Evolutionary conservation across 1,140 invertebrate genomes (phyloP).

Genomic region (Anastrepha obliqua): DNA sequence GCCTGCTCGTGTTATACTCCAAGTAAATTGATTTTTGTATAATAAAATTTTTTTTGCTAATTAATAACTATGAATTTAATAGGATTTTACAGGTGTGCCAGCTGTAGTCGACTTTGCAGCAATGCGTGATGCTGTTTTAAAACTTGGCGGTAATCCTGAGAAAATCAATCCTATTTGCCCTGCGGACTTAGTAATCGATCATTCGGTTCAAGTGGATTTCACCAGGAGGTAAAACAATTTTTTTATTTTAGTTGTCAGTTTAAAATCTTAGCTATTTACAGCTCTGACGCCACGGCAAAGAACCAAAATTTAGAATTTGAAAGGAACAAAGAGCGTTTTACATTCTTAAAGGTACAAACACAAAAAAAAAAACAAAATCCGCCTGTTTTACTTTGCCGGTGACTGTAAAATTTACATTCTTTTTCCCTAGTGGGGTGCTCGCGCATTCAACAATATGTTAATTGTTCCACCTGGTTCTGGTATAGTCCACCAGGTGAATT

Average conservation of each 20-base stretch:
- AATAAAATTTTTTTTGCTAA: neutral
- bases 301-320: conserved; percentile 98
- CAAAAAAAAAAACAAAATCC: neutral
- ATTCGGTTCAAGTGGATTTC: conserved; percentile 98
- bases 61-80: neutral
- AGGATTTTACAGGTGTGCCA: conserved; percentile 97
- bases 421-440: conserved; percentile 89
- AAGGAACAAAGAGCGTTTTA: conserved; percentile 96
- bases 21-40: conserved; percentile 77
- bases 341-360: conserved; percentile 85
- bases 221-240: conserved; percentile 82
- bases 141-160: conserved; percentile 90
- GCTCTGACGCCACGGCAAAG: conserved; percentile 90
- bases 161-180: conserved; percentile 98
- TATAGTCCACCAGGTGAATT: conserved; percentile 98
- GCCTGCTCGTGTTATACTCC: conserved; percentile 95
- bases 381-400: neutral
- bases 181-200: conserved; percentile 98
- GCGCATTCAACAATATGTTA: conserved; percentile 95
- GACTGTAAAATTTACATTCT: neutral
- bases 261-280: conserved; percentile 71
- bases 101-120: conserved; percentile 99
- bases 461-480: conserved; percentile 98
- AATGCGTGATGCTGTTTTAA: conserved; percentile 96
- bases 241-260: neutral